Evolutionary conservation across 2,113 vertebrate genomes (phyloP).

Genomic region (Scolopax mira): DNA sequence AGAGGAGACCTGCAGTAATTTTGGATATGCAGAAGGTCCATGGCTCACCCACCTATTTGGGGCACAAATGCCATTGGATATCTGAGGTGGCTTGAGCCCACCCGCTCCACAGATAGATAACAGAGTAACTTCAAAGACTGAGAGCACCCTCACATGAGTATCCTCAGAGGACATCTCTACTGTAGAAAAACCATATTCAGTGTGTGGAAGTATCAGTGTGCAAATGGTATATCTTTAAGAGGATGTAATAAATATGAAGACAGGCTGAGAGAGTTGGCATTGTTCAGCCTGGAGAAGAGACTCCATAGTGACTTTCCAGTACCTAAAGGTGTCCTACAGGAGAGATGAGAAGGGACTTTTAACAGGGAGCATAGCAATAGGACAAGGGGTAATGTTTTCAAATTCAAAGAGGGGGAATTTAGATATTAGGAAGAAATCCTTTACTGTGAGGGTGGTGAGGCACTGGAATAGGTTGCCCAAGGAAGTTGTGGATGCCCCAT

Average conservation of each 20-base stretch:
- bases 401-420: neutral
- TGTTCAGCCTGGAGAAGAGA: neutral
- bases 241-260: neutral
- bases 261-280: neutral
- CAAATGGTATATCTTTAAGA: neutral
- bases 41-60: no score
- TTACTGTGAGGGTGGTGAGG: neutral
- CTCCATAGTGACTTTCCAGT: neutral
- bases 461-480: neutral
- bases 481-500: neutral
- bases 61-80: neutral
- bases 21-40: accelerated
- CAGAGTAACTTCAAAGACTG: neutral
- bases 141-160: neutral
- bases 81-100: neutral
- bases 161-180: neutral
- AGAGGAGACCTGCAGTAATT: neutral
- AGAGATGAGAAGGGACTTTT: neutral
- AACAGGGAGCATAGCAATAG: neutral
- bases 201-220: neutral
- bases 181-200: neutral
- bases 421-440: neutral
- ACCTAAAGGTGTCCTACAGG: neutral
- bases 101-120: no score
- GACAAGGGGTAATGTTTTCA: neutral